Conservation (phyloP, 2,113 vertebrate species). For the Damaliscus lunatus region DNA sequence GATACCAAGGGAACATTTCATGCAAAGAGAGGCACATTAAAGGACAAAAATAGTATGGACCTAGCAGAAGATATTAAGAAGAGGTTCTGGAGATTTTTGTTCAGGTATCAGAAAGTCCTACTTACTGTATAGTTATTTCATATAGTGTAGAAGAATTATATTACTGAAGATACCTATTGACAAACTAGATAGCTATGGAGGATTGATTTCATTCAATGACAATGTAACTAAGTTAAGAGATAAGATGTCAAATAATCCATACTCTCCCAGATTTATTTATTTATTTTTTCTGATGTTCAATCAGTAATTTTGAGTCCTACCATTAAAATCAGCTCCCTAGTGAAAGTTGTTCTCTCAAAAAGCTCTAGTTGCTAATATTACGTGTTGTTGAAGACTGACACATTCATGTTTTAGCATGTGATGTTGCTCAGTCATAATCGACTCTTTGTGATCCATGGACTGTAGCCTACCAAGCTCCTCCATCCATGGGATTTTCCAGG, state of each 20-base stretch:
- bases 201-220: neutral
- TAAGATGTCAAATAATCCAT: neutral
- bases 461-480: too few species aligned
- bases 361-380: too few species aligned
- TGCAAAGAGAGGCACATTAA: neutral
- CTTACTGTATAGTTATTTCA: neutral
- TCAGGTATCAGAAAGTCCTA: neutral
- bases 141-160: neutral
- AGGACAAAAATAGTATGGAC: neutral
- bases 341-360: neutral
- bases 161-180: neutral
- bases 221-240: neutral
- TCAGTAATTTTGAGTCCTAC: neutral
- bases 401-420: neutral
- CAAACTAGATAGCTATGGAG: neutral
- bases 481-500: too few species aligned
- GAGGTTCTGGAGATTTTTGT: neutral
- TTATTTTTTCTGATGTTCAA: neutral
- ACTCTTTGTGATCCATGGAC: too few species aligned
- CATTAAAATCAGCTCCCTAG: neutral
- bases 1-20: neutral
- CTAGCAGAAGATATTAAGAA: neutral
- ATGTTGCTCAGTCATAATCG: too few species aligned
- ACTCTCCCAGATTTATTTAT: neutral
- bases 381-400: neutral